Conservation (phyloP, 2,797 vertebrate genomes). For the Apodemus agrarius region DNA sequence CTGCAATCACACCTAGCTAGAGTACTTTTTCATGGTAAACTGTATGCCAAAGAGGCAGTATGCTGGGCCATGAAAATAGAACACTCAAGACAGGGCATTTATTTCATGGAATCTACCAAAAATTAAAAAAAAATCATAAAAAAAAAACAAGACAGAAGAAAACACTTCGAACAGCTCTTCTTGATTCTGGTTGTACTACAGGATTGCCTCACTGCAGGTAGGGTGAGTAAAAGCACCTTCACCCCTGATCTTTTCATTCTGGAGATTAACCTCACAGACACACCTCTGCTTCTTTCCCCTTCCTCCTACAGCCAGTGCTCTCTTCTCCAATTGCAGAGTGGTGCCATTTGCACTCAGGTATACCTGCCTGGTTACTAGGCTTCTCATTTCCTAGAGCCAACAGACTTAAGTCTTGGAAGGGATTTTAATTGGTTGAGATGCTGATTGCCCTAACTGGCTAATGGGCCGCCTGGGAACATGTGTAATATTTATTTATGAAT, state of each 20-base stretch:
- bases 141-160: not conserved
- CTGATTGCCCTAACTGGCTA: slow-evolving; percentile 87
- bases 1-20: not conserved
- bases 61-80: not conserved
- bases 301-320: not conserved
- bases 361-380: slow-evolving; percentile 71
- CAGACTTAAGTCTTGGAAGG: slow-evolving; percentile 80
- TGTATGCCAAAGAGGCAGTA: not conserved
- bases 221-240: not conserved
- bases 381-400: slow-evolving; percentile 72
- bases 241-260: not conserved
- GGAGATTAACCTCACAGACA: not conserved
- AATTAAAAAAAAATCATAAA: not conserved
- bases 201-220: not conserved
- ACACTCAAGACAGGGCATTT: not conserved
- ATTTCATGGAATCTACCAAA: not conserved
- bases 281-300: not conserved
- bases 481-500: slow-evolving; percentile 87
- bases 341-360: slow-evolving; percentile 51
- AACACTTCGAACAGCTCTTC: not conserved
- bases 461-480: slow-evolving; percentile 86
- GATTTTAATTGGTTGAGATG: slow-evolving; percentile 85
- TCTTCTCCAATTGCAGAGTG: not conserved
- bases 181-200: not conserved
- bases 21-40: not conserved